These are phyloP conservation scores for Diplogasteroides magnus DNA, from an alignment of 1,140 invertebrate species.

Conservation along the genomic window DNA sequence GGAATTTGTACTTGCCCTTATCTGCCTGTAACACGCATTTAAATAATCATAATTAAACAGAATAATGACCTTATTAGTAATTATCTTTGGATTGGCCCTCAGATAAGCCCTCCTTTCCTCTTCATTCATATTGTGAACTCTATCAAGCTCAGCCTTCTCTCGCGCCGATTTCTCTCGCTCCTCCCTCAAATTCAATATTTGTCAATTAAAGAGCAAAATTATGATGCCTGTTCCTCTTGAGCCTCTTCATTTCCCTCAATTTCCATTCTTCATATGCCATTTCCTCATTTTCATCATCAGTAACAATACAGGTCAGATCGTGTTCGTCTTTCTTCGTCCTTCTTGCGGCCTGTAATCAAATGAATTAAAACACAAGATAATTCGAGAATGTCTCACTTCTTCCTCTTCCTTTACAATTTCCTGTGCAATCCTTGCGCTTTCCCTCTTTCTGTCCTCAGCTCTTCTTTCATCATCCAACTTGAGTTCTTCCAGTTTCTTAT, in stretches of 20 bases:
- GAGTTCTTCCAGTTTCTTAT: conserved; percentile 73
- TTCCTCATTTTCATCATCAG: conserved; percentile 95
- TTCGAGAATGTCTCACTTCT: conserved; percentile 1
- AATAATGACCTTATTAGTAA: conserved; percentile 78
- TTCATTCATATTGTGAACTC: conserved; percentile 87
- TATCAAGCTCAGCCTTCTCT: conserved; percentile 83
- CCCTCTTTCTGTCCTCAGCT: conserved; percentile 21
- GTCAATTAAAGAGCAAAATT: conserved; percentile 26
- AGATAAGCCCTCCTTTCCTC: conserved; percentile 84
- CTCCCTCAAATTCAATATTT: conserved; percentile 17
- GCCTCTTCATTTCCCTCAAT: conserved; percentile 84
- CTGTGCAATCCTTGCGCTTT: conserved; percentile 15
- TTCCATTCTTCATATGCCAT: conserved; percentile 94
- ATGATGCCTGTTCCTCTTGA: conserved; percentile 83
- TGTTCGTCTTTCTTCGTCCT: conserved; percentile 65
- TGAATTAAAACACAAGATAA: not conserved
- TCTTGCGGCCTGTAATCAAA: conserved; percentile 62
- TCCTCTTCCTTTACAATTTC: conserved; percentile 9
- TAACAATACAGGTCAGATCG: conserved; percentile 77
- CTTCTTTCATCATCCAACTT: conserved; percentile 69
- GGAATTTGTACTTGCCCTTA: conserved; percentile 98
- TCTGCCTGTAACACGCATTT: conserved; percentile 34
- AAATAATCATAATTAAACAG: not conserved
- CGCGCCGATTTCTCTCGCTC: conserved; percentile 59
- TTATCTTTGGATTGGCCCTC: conserved; percentile 81